phyloP scores from a whole-genome alignment of 2,888 invertebrate species.

The Eugnorisma glareosa region DNA sequence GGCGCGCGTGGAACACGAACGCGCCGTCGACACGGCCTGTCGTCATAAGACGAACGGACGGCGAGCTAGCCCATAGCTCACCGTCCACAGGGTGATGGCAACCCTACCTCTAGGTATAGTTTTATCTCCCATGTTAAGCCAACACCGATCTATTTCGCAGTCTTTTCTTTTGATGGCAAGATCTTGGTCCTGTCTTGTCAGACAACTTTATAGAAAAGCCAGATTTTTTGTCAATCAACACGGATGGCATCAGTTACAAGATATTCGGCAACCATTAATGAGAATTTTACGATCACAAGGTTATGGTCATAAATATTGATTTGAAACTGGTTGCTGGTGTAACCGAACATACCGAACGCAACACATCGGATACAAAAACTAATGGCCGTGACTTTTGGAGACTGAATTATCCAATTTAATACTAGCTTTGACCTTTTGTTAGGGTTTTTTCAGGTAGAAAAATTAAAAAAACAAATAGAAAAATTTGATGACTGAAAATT shows the following conservation, averaged over 20 bases:
- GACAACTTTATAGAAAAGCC: neutral
- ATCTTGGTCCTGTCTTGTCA: neutral
- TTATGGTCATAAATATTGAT: constrained; percentile 50
- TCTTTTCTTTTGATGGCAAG: neutral
- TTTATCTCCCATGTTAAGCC: neutral
- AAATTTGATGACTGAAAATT: neutral
- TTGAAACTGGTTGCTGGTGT: constrained; percentile 50
- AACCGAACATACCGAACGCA: constrained; percentile 28
- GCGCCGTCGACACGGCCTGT: too few species aligned
- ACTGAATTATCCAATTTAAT: constrained; percentile 5
- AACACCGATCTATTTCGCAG: neutral
- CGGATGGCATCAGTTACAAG: constrained; percentile 18
- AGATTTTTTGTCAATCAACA: constrained; percentile 13
- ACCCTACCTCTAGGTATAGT: too few species aligned
- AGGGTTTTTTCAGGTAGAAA: neutral
- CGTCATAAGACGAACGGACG: too few species aligned
- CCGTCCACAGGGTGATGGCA: too few species aligned
- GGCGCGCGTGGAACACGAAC: too few species aligned
- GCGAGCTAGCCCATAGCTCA: too few species aligned
- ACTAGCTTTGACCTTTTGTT: neutral
- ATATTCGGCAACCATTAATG: constrained; percentile 23
- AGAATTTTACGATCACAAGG: constrained; percentile 44
- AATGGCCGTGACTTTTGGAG: constrained; percentile 26
- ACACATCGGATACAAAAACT: constrained; percentile 27
- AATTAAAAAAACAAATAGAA: too few species aligned